Base-by-base conservation (phyloP, 2,797 vertebrate genomes). In the Sebastes matsubarae region DNA sequence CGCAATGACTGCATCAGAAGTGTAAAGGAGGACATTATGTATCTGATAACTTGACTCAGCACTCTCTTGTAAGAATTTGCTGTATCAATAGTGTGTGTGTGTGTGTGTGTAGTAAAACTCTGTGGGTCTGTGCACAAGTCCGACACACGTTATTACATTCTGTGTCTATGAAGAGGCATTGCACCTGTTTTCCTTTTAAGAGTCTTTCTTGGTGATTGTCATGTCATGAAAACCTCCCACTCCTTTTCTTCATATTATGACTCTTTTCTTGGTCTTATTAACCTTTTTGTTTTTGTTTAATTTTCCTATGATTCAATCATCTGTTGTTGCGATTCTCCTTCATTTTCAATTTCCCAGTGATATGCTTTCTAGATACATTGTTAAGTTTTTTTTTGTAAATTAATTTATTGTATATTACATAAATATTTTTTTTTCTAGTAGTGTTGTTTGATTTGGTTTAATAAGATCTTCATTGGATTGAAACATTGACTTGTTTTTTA, bases 31-130 rank as follows among this genome's bases (percentile, higher is more conserved):
- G 74, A 76, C 50, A 54, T 66, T 66, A 73, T 69, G 60, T 9
- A 59, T 79, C 65, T 64, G 12, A 61, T 69, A 46, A 38, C 75
- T 73, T 58, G 77, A 86, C 64, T 90, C 84, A 80, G 85, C 79
- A 79, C 14, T 69, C 25, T 82, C 63, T 50, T 20, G 60, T 27
- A 66, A 67, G 77, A 73, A 72, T 13, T 22, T 75, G 64, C 79
- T 80, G 29, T 73, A 82, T 75, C 34, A 63, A 60, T 63, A 74
- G 3, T 65, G 25, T 64, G 18, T 68, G 57, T 55, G 24, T 38
- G 34, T 12, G 42, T 24, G 24, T 22, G 60, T 42, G 59, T 22
- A 16, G 3, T 50, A 50, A 50, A 50, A 18, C 42, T 46, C 46
- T 20, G 30, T 63, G 12, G 13, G 30, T 32, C 6, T 10, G 34